A percentile compares a stretch with the other conserved stretches of the same genome.
Conservation (phyloP, 1,140 invertebrate species). For the Drosophila saltans region DNA sequence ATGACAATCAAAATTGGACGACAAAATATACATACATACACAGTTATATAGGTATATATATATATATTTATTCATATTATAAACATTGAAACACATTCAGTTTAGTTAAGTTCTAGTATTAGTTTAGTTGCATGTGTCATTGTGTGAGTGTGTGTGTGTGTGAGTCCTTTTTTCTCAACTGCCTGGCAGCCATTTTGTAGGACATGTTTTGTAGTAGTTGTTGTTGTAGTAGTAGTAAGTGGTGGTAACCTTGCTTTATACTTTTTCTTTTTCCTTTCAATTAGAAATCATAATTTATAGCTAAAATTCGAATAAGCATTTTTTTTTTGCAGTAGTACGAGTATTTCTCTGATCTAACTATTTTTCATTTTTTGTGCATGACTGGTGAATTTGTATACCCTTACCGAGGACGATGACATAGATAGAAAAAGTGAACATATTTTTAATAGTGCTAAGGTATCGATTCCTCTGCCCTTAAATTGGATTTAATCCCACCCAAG, state of each 20-base stretch:
- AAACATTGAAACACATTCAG: constrained; percentile 78
- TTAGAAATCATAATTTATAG: constrained; percentile 1
- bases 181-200: constrained; percentile 41
- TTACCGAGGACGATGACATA: background rate
- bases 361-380: constrained; percentile 5
- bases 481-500: too few relatives aligned
- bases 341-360: background rate
- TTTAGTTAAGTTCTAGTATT: constrained; percentile 52
- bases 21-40: constrained; percentile 64
- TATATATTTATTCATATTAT: constrained; percentile 39
- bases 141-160: constrained; percentile 29
- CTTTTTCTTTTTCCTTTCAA: background rate
- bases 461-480: too few relatives aligned
- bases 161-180: constrained; percentile 18
- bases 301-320: constrained; percentile 11
- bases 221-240: background rate
- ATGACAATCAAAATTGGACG: constrained; percentile 59
- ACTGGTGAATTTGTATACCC: background rate
- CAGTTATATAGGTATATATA: constrained; percentile 25
- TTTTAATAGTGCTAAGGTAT: background rate
- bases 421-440: too few relatives aligned
- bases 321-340: background rate
- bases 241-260: background rate
- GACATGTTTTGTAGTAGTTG: constrained; percentile 7
- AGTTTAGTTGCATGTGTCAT: constrained; percentile 39